These are phyloP conservation scores for Megalopta genalis DNA, from an alignment of 1,140 invertebrate species.

Conservation along the genomic window DNA sequence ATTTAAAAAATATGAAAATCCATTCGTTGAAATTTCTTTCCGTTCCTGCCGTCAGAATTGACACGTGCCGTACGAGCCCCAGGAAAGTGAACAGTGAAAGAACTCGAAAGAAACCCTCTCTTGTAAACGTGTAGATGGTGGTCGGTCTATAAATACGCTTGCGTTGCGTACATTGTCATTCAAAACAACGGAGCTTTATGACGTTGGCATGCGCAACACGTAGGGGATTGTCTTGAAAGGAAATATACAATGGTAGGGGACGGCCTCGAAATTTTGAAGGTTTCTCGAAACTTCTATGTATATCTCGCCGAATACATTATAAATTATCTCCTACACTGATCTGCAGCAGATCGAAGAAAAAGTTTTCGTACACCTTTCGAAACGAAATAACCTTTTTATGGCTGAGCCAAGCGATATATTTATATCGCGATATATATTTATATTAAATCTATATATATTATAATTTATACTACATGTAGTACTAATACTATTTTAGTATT, in stretches of 20 bases:
- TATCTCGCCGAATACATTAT: too few relatives aligned
- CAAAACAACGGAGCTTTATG: constrained; percentile 38
- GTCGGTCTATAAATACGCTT: constrained; percentile 53
- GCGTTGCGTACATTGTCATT: constrained; percentile 50
- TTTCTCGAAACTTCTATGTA: too few relatives aligned
- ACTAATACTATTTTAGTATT: too few relatives aligned
- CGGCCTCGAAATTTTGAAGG: constrained; percentile 16
- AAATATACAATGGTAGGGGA: constrained; percentile 15
- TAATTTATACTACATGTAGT: too few relatives aligned
- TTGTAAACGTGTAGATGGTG: constrained; percentile 16
- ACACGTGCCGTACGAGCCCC: constrained; percentile 1
- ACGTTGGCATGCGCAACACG: constrained; percentile 50
- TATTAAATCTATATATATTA: too few relatives aligned
- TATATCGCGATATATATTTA: too few relatives aligned
- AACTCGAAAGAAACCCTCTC: constrained; percentile 34
- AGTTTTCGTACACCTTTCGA: too few relatives aligned
- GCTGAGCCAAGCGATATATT: too few relatives aligned
- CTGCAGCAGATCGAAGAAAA: too few relatives aligned
- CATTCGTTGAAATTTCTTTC: constrained; percentile 12
- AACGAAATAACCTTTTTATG: too few relatives aligned
- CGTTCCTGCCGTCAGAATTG: constrained; percentile 27
- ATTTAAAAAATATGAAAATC: too few relatives aligned
- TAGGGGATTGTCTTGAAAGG: constrained; percentile 11
- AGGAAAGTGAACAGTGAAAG: constrained; percentile 20
- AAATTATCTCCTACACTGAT: too few relatives aligned